Percentiles rank a stretch among this genome's conserved stretches.
These are phyloP conservation scores for Buphagus erythrorhynchus DNA, from an alignment of 2,797 vertebrate genomes.

Conservation along the genomic window DNA sequence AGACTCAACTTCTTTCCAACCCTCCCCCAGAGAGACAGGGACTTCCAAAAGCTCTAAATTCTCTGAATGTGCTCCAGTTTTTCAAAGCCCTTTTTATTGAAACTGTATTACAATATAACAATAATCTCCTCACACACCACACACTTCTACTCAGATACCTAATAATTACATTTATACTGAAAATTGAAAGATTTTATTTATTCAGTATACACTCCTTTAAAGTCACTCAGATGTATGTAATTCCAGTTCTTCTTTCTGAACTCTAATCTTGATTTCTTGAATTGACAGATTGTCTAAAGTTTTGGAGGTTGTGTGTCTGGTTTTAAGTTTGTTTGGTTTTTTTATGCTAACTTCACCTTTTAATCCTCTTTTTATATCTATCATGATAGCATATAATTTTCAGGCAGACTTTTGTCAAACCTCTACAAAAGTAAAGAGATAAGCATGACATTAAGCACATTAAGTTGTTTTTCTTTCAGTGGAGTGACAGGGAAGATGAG, in stretches of 20 bases:
- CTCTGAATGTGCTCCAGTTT: background rate
- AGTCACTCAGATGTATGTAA: background rate
- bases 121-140: background rate
- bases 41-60: background rate
- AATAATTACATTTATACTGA: background rate
- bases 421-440: background rate
- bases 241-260: background rate
- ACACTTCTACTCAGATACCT: background rate
- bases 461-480: background rate
- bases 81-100: background rate
- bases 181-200: background rate
- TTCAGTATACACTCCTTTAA: background rate
- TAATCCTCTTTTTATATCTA: background rate
- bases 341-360: background rate
- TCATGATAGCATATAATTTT: background rate
- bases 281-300: background rate
- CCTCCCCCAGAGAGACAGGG: rapidly evolving
- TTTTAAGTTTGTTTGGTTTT: background rate
- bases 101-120: background rate
- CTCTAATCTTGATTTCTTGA: background rate
- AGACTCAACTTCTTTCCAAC: background rate
- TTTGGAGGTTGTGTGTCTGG: background rate
- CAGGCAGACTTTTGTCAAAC: background rate
- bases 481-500: background rate
- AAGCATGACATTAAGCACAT: background rate